Conservation (phyloP, 1,140 invertebrate species). For the Reticulitermes speratus region DNA sequence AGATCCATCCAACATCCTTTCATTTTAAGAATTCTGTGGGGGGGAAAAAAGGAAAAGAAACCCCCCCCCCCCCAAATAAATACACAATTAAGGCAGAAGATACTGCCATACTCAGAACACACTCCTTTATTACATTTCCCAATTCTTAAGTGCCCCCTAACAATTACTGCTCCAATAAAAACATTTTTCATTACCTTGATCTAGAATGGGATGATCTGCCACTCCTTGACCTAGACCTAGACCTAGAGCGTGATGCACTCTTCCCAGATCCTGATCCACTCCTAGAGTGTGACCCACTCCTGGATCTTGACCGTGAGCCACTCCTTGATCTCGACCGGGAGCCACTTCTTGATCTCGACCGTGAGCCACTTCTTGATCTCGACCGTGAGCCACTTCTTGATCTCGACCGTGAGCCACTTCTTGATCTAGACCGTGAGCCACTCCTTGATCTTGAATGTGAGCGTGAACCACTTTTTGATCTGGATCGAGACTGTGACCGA, state of each 20-base stretch:
- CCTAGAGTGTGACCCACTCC: constrained; percentile 49
- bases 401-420: constrained; percentile 42
- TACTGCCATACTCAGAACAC: neutral
- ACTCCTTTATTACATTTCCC: neutral
- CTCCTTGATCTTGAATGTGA: constrained; percentile 43
- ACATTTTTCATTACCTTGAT: neutral
- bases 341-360: constrained; percentile 45
- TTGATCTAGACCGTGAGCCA: constrained; percentile 42
- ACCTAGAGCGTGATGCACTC: constrained; percentile 43
- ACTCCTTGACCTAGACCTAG: constrained; percentile 39
- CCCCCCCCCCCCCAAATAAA: no score
- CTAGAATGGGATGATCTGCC: constrained; percentile 24
- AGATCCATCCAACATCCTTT: no score
- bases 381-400: constrained; percentile 45
- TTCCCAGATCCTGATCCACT: constrained; percentile 47
- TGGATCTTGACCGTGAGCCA: constrained; percentile 45
- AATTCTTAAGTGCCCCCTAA: neutral
- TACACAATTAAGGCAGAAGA: neutral
- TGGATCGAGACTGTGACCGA: constrained; percentile 45
- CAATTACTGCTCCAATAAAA: neutral
- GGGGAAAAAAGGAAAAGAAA: no score
- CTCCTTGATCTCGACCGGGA: constrained; percentile 41
- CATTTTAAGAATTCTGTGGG: no score
- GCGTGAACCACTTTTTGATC: constrained; percentile 17
- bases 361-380: constrained; percentile 39